A percentile compares a stretch with the other conserved stretches of the same genome.
phyloP scores from a whole-genome alignment of 2,888 invertebrate genomes.

The Odontomyia ornata region DNA sequence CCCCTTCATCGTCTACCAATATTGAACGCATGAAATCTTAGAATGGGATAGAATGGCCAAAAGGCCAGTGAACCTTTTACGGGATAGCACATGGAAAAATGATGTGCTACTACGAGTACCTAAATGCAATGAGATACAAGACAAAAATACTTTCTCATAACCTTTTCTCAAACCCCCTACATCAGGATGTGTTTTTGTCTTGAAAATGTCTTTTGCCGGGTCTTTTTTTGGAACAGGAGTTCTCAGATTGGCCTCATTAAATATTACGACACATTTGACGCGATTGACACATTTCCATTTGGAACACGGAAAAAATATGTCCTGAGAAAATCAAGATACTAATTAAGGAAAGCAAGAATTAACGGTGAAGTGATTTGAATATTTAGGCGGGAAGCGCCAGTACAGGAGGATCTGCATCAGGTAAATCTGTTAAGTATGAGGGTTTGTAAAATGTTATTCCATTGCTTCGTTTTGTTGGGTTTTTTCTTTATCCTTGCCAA shows the following conservation, averaged over 20 bases:
- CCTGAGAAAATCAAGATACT: too few species aligned
- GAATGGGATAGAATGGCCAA: neutral
- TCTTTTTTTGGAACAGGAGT: neutral
- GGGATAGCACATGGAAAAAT: neutral
- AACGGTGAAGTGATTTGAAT: too few species aligned
- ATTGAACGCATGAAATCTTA: neutral
- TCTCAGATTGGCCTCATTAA: neutral
- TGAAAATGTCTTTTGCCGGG: neutral
- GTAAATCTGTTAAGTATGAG: too few species aligned
- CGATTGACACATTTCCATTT: neutral
- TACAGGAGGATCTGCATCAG: too few species aligned
- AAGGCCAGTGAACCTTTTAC: conserved; percentile 23
- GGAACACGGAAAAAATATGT: too few species aligned
- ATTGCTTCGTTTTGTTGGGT: too few species aligned
- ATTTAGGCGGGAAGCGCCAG: too few species aligned
- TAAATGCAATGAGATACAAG: neutral
- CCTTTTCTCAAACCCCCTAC: conserved; percentile 4
- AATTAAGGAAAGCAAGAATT: too few species aligned
- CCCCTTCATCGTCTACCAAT: neutral
- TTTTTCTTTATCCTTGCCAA: too few species aligned
- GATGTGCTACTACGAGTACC: neutral
- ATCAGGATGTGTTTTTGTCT: neutral
- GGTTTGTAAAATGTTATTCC: too few species aligned
- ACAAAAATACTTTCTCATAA: conserved; percentile 21
- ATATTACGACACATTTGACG: neutral